Evolutionary conservation across 1,140 invertebrate genomes (phyloP).

Genomic region (Saccostrea cuccullata): DNA sequence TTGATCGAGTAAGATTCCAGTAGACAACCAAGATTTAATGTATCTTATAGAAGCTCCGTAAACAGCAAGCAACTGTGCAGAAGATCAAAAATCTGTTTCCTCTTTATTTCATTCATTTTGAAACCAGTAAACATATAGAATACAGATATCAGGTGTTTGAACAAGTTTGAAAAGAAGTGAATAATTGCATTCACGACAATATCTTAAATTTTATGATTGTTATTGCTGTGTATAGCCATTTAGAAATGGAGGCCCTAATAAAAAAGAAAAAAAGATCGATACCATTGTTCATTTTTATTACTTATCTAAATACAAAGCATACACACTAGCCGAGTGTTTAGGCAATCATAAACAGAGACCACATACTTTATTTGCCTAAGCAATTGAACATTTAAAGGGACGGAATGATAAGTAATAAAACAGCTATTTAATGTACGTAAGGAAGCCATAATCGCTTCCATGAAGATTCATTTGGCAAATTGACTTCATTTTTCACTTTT

Average conservation of each 20-base stretch:
- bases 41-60: too few relatives aligned
- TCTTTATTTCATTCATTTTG: too few relatives aligned
- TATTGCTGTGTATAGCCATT: background rate
- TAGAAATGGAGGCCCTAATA: background rate
- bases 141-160: too few relatives aligned
- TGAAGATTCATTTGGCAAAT: constrained; percentile 12
- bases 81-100: too few relatives aligned
- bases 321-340: constrained; percentile 11
- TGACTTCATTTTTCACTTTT: background rate
- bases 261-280: background rate
- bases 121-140: too few relatives aligned
- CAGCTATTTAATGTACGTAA: constrained; percentile 11
- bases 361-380: constrained; percentile 29
- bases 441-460: constrained; percentile 6
- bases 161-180: too few relatives aligned
- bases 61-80: too few relatives aligned
- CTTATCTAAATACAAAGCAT: constrained; percentile 20
- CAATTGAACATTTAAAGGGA: constrained; percentile 31
- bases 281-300: constrained; percentile 33
- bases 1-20: background rate
- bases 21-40: too few relatives aligned
- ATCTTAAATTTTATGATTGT: background rate
- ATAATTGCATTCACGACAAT: background rate
- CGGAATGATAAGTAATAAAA: background rate
- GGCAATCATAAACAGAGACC: background rate